Conservation (phyloP, 2,113 vertebrate species). For the Stictonetta naevosa region DNA sequence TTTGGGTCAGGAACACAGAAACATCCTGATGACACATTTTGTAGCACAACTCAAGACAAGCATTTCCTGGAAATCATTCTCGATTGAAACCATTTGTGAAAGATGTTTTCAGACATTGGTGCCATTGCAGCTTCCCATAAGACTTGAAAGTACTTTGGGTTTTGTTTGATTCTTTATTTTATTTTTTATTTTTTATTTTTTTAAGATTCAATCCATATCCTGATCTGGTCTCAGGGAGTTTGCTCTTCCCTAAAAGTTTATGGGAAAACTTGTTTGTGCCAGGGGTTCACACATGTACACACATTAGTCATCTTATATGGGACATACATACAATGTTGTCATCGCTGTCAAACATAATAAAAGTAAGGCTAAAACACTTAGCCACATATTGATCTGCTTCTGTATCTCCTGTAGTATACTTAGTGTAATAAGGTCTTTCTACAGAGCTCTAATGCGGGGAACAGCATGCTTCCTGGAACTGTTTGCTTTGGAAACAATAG, state of each 20-base stretch:
- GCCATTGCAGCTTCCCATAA: constrained; percentile 6
- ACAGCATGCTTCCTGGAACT: constrained; percentile 54
- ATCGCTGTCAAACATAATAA: constrained; percentile 62
- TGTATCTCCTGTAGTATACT: constrained; percentile 12
- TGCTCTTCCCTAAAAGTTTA: constrained; percentile 23
- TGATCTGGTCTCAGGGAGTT: constrained; percentile 45
- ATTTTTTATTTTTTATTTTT: neutral
- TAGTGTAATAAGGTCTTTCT: neutral
- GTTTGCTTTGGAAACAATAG: constrained; percentile 66
- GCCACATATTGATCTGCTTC: constrained; percentile 63
- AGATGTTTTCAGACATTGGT: constrained; percentile 31
- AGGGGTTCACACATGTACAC: constrained; percentile 3
- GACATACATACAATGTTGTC: constrained; percentile 51
- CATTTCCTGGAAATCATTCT: constrained; percentile 13
- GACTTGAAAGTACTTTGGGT: constrained; percentile 13
- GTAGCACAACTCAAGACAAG: neutral
- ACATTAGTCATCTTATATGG: constrained; percentile 58
- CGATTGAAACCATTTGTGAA: neutral
- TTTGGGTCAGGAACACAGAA: neutral
- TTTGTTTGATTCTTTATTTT: neutral
- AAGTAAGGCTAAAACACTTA: constrained; percentile 69
- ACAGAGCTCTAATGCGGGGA: neutral
- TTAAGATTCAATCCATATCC: neutral
- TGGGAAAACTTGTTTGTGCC: constrained; percentile 32
- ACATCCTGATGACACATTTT: constrained; percentile 43